These are phyloP conservation scores for Diploscapter pachys DNA, from an alignment of 1,140 invertebrate species.

Conservation along the genomic window DNA sequence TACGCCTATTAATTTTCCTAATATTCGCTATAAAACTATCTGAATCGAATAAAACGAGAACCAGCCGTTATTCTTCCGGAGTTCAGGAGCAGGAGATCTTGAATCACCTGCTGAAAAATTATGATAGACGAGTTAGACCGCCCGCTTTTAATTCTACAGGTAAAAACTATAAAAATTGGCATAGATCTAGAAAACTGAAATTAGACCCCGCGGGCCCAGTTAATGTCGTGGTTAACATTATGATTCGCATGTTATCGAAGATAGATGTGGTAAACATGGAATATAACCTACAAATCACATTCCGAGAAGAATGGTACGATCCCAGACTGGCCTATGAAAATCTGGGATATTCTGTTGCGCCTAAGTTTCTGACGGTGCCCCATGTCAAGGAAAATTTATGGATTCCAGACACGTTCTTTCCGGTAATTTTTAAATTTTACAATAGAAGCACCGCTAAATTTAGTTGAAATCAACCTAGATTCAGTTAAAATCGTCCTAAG, in stretches of 20 bases:
- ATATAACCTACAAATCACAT: constrained; percentile 42
- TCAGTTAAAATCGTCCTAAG: background rate
- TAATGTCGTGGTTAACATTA: constrained; percentile 39
- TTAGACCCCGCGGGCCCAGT: constrained; percentile 35
- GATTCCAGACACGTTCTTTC: constrained; percentile 44
- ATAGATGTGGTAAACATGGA: constrained; percentile 46
- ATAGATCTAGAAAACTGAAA: constrained; percentile 1
- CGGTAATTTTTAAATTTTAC: constrained; percentile 13
- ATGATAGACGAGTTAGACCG: constrained; percentile 39
- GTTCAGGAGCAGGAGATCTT: constrained; percentile 35
- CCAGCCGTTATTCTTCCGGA: background rate
- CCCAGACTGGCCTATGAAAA: constrained; percentile 36
- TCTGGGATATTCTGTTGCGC: constrained; percentile 22
- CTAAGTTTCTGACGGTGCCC: constrained; percentile 39
- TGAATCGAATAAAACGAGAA: background rate
- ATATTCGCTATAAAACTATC: constrained; percentile 2
- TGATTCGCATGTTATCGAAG: constrained; percentile 43
- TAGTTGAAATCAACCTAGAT: too few species aligned
- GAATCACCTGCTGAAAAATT: constrained; percentile 32
- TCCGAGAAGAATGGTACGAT: constrained; percentile 40
- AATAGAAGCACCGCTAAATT: too few species aligned
- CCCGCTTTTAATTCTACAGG: constrained; percentile 31
- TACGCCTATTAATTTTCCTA: too few species aligned
- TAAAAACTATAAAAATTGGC: constrained; percentile 15
- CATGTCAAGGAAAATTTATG: constrained; percentile 41